phyloP scores from a whole-genome alignment of 2,888 invertebrate species.

The Cetonia aurata region DNA sequence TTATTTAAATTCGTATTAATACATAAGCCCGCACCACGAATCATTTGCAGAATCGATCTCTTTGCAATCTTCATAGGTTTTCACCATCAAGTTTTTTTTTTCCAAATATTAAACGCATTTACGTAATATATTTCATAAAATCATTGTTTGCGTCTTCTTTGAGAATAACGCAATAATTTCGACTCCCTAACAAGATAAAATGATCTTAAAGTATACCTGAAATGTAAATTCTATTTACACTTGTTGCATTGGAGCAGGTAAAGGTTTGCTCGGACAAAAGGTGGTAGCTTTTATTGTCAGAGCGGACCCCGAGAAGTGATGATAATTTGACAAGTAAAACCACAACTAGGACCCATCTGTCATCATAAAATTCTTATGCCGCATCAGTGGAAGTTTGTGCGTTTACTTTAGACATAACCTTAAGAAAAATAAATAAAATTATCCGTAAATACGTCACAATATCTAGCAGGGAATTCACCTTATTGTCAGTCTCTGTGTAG shows the following conservation, averaged over 20 bases:
- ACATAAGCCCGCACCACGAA: no score
- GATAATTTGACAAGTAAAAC: constrained; percentile 55
- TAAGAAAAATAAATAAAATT: constrained; percentile 1
- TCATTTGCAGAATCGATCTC: no score
- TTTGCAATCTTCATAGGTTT: no score
- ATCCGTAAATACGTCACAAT: constrained; percentile 12
- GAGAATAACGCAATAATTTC: background rate
- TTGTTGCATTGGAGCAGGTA: constrained; percentile 48
- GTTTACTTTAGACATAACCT: background rate
- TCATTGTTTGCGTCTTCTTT: no score
- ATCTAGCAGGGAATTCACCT: background rate
- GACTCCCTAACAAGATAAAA: constrained; percentile 23
- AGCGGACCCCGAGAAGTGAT: constrained; percentile 42
- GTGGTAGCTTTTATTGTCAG: constrained; percentile 43
- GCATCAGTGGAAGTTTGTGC: no score
- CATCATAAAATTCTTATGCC: constrained; percentile 50
- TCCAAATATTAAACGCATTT: no score
- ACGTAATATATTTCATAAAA: no score
- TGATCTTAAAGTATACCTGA: constrained; percentile 9
- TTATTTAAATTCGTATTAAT: no score
- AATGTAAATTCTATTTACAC: constrained; percentile 40
- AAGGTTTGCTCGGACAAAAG: constrained; percentile 40
- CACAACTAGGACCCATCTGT: constrained; percentile 52
- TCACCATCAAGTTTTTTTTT: no score
- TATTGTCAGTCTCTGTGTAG: no score